Conservation (phyloP, 1,140 invertebrate genomes). For the Frieseomelitta varia region DNA sequence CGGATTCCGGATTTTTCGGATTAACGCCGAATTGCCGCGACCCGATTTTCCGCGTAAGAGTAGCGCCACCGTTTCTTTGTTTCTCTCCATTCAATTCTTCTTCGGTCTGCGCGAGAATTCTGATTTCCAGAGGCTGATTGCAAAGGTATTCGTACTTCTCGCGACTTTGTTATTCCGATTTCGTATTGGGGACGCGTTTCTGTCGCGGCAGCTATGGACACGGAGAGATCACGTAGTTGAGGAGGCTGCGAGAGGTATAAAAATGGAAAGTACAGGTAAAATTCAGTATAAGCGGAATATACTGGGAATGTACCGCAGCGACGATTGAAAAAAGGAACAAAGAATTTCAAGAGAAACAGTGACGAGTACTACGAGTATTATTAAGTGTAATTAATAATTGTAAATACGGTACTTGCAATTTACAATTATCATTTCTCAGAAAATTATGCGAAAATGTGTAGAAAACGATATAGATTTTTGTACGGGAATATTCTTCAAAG, state of each 20-base stretch:
- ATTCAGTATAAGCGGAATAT: no score
- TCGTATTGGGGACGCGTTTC: not conserved
- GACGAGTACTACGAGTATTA: no score
- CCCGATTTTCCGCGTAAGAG: slow-evolving; percentile 3
- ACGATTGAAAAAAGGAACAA: no score
- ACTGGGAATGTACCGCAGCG: no score
- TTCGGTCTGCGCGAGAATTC: not conserved
- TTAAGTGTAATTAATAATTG: no score
- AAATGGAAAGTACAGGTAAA: not conserved
- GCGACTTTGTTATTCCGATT: not conserved
- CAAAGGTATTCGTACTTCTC: not conserved
- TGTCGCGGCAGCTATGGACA: no score
- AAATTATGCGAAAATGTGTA: no score
- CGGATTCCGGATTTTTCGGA: not conserved
- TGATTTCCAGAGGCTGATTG: not conserved
- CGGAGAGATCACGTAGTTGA: not conserved
- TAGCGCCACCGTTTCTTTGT: not conserved
- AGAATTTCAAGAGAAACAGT: no score
- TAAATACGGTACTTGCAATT: no score
- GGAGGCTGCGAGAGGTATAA: not conserved
- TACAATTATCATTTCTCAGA: no score
- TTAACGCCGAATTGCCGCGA: not conserved
- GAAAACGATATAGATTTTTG: no score
- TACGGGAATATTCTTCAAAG: no score
- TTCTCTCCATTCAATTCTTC: not conserved